phyloP scores from a whole-genome alignment of 2,888 invertebrate species.

The Apodemia mormo region DNA sequence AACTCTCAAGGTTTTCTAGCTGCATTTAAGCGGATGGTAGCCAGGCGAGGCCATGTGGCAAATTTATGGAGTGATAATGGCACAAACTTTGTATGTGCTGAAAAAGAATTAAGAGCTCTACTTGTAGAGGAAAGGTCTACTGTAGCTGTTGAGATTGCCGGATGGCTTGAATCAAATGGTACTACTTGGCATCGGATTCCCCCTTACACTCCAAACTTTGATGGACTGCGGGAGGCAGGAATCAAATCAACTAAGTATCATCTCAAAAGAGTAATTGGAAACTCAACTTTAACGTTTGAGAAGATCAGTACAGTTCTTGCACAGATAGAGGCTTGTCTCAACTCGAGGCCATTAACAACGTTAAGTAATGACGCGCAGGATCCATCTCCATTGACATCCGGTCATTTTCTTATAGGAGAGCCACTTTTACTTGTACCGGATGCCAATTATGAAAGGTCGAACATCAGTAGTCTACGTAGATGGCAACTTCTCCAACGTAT shows the following conservation, averaged over 20 bases:
- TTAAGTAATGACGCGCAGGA: slow-evolving; percentile 24
- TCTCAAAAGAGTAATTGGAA: slow-evolving; percentile 20
- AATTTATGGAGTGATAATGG: slow-evolving; percentile 27
- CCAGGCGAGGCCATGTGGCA: slow-evolving; percentile 28
- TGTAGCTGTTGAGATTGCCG: slow-evolving; percentile 15
- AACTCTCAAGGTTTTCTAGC: slow-evolving; percentile 36
- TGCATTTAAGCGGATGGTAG: slow-evolving; percentile 28
- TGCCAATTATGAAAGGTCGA: slow-evolving; percentile 27
- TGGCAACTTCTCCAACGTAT: slow-evolving; percentile 36
- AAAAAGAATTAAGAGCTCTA: slow-evolving; percentile 13
- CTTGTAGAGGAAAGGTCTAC: slow-evolving; percentile 20
- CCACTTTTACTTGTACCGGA: slow-evolving; percentile 31
- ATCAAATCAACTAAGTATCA: slow-evolving; percentile 24
- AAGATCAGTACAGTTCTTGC: slow-evolving; percentile 30
- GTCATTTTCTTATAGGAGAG: too few species aligned
- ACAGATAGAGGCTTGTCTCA: slow-evolving; percentile 37
- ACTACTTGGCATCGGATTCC: slow-evolving; percentile 26
- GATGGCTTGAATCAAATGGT: slow-evolving; percentile 9
- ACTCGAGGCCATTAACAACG: slow-evolving; percentile 29
- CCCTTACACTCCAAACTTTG: slow-evolving; percentile 21
- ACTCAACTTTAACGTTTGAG: too few species aligned
- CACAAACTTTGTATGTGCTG: slow-evolving; percentile 20
- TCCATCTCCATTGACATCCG: too few species aligned
- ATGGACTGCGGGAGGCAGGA: too few species aligned
- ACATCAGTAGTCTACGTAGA: slow-evolving; percentile 27